These are phyloP conservation scores for Coracias cyanogaster DNA, from an alignment of 2,797 vertebrate genomes.

Conservation along the genomic window DNA sequence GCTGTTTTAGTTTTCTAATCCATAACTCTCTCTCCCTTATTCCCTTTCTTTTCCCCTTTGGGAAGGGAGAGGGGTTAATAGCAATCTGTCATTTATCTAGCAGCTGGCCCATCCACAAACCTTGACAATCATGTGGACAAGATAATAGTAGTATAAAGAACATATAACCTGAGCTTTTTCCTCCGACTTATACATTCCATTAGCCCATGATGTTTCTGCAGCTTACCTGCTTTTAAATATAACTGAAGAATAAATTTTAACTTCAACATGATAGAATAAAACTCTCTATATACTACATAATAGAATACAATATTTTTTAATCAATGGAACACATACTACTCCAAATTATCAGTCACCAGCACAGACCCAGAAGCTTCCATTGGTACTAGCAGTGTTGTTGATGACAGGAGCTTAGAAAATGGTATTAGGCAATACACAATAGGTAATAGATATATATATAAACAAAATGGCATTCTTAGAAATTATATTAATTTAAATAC, in stretches of 20 bases:
- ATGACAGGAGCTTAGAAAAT: neutral
- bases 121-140: neutral
- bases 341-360: neutral
- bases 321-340: neutral
- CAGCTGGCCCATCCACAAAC: too few relatives aligned
- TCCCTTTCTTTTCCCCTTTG: too few relatives aligned
- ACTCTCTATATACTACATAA: neutral
- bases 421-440: fast-evolving
- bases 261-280: neutral
- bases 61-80: too few relatives aligned
- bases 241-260: neutral
- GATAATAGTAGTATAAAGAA: neutral
- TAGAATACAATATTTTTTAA: neutral
- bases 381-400: neutral
- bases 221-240: neutral
- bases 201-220: neutral
- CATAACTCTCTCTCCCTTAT: too few relatives aligned
- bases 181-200: neutral
- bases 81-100: too few relatives aligned
- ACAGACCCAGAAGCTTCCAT: neutral
- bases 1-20: too few relatives aligned
- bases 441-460: neutral
- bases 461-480: neutral
- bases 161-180: neutral
- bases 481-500: neutral